Conservation (phyloP, 1,140 invertebrate species). For the Chymomyza costata region DNA sequence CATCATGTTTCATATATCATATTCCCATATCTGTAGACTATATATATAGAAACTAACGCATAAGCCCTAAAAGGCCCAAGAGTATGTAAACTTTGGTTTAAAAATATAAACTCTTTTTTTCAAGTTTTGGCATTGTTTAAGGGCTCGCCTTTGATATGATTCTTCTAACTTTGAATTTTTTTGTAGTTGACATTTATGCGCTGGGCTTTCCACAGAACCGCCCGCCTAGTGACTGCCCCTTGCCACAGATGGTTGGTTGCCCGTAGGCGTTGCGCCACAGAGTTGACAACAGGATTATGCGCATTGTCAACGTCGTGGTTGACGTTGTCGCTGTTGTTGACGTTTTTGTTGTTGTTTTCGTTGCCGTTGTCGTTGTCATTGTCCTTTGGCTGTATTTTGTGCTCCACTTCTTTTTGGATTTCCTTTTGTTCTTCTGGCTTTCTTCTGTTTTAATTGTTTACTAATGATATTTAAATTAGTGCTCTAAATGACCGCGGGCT, state of each 20-base stretch:
- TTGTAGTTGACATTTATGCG: constrained; percentile 48
- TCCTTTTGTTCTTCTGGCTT: constrained; percentile 25
- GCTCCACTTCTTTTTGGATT: background rate
- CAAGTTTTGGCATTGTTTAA: background rate
- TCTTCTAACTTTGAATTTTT: constrained; percentile 29
- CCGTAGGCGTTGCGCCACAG: constrained; percentile 26
- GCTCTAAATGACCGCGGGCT: constrained; percentile 56
- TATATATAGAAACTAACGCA: too few relatives aligned
- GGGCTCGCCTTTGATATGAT: too few relatives aligned
- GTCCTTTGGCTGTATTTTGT: constrained; percentile 6
- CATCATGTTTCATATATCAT: too few relatives aligned
- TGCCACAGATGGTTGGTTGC: constrained; percentile 28
- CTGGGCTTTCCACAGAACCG: constrained; percentile 16
- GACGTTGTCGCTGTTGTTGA: background rate
- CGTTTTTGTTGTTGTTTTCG: background rate
- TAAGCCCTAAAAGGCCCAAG: too few relatives aligned
- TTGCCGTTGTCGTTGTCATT: background rate
- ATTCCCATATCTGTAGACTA: too few relatives aligned
- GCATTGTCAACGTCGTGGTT: constrained; percentile 22
- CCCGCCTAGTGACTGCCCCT: background rate
- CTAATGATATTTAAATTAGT: constrained; percentile 70
- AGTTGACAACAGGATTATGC: constrained; percentile 35
- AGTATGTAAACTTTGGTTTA: too few relatives aligned
- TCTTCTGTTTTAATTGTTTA: constrained; percentile 61
- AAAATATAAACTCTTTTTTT: too few relatives aligned